phyloP scores from a whole-genome alignment of 2,797 vertebrate species.

The Spondyliosoma cantharus region DNA sequence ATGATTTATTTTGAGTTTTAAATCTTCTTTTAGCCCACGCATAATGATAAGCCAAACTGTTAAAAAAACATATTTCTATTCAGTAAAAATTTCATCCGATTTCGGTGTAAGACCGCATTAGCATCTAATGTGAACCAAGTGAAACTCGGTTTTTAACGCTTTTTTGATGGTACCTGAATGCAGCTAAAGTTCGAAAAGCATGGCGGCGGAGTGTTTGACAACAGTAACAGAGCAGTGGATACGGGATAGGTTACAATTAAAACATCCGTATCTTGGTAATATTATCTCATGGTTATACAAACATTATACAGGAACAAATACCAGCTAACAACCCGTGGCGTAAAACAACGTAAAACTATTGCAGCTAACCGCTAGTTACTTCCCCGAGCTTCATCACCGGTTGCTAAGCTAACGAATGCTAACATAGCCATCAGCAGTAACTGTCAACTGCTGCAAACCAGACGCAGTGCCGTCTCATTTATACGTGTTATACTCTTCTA shows the following conservation, averaged over 20 bases:
- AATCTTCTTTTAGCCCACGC: neutral
- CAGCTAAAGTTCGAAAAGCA: constrained; percentile 78
- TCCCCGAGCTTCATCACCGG: neutral
- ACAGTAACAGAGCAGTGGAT: constrained; percentile 85
- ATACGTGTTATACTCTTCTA: neutral
- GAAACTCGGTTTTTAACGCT: neutral
- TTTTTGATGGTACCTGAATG: constrained; percentile 22
- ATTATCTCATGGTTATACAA: neutral
- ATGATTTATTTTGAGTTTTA: neutral
- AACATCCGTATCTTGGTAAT: constrained; percentile 80
- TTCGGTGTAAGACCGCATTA: neutral
- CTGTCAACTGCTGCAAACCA: neutral
- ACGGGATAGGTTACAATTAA: constrained; percentile 77
- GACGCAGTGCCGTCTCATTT: neutral
- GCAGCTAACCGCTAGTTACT: neutral
- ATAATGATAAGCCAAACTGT: neutral
- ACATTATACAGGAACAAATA: neutral
- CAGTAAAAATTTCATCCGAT: neutral
- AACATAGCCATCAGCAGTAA: constrained; percentile 7
- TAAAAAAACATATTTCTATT: neutral
- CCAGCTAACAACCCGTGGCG: neutral
- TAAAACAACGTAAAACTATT: neutral
- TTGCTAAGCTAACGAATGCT: constrained; percentile 54
- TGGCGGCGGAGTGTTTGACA: constrained; percentile 80
- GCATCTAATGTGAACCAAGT: neutral